phyloP scores from a whole-genome alignment of 2,888 invertebrate species.

The Rhogogaster chlorosoma region DNA sequence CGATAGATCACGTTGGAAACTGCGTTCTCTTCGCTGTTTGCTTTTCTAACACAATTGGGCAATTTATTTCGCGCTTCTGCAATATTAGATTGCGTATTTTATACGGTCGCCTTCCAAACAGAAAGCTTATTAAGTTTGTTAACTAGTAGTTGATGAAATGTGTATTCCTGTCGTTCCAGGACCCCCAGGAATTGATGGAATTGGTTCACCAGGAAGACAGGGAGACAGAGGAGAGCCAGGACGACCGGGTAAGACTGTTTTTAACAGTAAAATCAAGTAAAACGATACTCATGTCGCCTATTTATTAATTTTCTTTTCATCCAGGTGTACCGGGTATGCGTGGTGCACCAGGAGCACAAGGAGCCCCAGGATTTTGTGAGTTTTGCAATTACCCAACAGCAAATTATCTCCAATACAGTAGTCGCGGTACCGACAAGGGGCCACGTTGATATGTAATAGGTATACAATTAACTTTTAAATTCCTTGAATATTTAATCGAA shows the following conservation, averaged over 20 bases:
- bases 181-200: slow-evolving; percentile 84
- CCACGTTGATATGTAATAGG: slow-evolving; percentile 12
- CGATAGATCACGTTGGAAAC: background rate
- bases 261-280: background rate
- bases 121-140: background rate
- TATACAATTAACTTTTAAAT: slow-evolving; percentile 11
- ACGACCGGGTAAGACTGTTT: slow-evolving; percentile 81
- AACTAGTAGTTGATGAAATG: slow-evolving; percentile 14
- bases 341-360: slow-evolving; percentile 84
- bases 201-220: slow-evolving; percentile 84
- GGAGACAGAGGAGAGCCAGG: slow-evolving; percentile 90
- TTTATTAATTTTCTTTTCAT: background rate
- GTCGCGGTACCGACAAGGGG: slow-evolving; percentile 82
- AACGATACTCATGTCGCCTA: background rate
- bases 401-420: slow-evolving; percentile 80
- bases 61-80: background rate
- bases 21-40: background rate
- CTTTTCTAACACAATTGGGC: background rate
- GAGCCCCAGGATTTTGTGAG: slow-evolving; percentile 84
- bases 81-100: background rate
- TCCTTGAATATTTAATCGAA: slow-evolving; percentile 10
- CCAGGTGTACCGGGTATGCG: slow-evolving; percentile 77
- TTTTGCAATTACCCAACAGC: slow-evolving; percentile 82
- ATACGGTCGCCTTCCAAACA: background rate
- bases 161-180: slow-evolving; percentile 75